These are phyloP conservation scores for Paracyclopina nana DNA, from an alignment of 1,140 invertebrate genomes.

Conservation along the genomic window DNA sequence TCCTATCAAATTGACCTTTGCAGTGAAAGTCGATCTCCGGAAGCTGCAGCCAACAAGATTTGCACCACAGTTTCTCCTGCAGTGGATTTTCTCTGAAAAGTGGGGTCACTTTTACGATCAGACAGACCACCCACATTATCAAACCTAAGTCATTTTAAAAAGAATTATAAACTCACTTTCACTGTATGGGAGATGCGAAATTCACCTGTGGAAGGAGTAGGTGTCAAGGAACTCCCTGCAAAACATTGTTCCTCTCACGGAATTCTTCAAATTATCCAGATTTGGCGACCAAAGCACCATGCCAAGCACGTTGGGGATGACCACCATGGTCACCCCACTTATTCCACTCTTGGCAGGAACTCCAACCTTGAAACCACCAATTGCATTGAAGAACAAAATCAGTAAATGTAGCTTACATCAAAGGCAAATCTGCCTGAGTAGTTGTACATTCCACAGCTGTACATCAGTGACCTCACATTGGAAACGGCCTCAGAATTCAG, in stretches of 20 bases:
- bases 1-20: neutral
- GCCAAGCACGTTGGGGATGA: slow-evolving; percentile 92
- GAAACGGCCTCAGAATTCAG: slow-evolving; percentile 23
- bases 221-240: slow-evolving; percentile 68
- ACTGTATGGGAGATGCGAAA: slow-evolving; percentile 24
- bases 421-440: slow-evolving; percentile 27
- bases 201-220: slow-evolving; percentile 85
- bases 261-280: slow-evolving; percentile 71
- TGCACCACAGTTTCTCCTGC: neutral
- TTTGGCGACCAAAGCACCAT: slow-evolving; percentile 87
- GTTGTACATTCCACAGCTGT: slow-evolving; percentile 41
- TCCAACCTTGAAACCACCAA: slow-evolving; percentile 42
- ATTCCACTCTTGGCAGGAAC: slow-evolving; percentile 93
- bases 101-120: neutral
- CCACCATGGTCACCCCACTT: slow-evolving; percentile 72
- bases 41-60: neutral
- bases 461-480: slow-evolving; percentile 33
- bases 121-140: neutral
- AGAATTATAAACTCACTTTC: neutral
- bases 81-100: neutral
- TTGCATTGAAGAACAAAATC: neutral
- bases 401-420: slow-evolving; percentile 17
- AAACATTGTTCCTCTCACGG: slow-evolving; percentile 72
- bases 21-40: neutral
- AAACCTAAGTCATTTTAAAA: neutral